Conservation (phyloP, 1,140 invertebrate species). For the Manduca sexta region DNA sequence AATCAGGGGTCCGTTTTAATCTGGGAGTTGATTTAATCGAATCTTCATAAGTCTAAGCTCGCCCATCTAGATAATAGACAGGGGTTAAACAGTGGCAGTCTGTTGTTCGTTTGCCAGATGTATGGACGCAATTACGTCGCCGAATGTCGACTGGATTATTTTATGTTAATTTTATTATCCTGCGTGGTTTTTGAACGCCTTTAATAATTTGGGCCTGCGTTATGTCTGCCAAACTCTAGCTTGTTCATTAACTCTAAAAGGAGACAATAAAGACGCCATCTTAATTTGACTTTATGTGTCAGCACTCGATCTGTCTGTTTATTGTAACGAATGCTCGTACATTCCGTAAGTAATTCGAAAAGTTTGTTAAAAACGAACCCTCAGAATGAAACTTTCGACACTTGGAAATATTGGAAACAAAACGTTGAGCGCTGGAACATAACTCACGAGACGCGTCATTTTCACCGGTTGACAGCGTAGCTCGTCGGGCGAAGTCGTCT, state of each 20-base stretch:
- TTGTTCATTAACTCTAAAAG: background rate
- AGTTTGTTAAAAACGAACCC: too few species aligned
- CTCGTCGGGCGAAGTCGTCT: conserved; percentile 27
- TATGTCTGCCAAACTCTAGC: background rate
- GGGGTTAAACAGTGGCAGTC: conserved; percentile 37
- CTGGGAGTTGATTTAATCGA: conserved; percentile 43
- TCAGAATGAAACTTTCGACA: too few species aligned
- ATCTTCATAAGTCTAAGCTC: conserved; percentile 54
- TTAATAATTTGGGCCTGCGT: background rate
- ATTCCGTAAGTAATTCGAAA: too few species aligned
- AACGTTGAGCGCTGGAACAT: too few species aligned
- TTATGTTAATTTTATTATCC: conserved; percentile 40
- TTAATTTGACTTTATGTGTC: background rate
- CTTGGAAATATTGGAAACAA: too few species aligned
- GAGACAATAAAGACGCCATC: background rate
- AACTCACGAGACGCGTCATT: conserved; percentile 21
- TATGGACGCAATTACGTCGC: conserved; percentile 43
- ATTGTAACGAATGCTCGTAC: too few species aligned
- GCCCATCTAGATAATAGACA: conserved; percentile 36
- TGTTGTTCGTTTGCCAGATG: conserved; percentile 44
- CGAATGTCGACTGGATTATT: conserved; percentile 27
- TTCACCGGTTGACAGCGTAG: conserved; percentile 34
- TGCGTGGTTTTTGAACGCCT: background rate
- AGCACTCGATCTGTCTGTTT: too few species aligned
- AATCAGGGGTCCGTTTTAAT: conserved; percentile 37